Evolutionary conservation across 2,113 vertebrate genomes (phyloP), one percentile per base, ranked within the genome.

Genomic region (Scartelaos histophorus): DNA sequence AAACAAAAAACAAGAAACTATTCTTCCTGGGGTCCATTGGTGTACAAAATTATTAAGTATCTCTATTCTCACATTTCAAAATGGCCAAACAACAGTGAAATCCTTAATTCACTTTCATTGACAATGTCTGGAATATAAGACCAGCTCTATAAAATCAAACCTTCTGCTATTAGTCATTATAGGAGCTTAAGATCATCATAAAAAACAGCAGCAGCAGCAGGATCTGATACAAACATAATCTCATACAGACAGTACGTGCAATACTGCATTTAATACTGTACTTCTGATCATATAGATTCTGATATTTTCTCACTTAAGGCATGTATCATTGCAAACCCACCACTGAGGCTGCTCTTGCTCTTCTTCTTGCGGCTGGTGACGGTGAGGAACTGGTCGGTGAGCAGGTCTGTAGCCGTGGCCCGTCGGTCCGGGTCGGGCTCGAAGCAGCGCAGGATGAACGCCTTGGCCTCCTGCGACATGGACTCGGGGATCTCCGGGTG

Each of bases 401-500:
- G 96, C 54, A 99, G 92, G 81, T 98, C 94, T 6, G 94, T 82
- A 68, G 97, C 95, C 25, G 95, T 95, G 78, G 96, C 94, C 5
- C 98, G 93, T n/a, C 88, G 93, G 84, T 98, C 95, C 0, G 98
- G 97, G 80, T 99, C 96, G 0, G 98, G 97, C 87, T 99, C 97
- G 69, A 99, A 99, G 88, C 98, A 99, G 54, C 95, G 94, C 75
- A 99, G 13, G 82, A 99, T 97, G 82, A 99, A 99, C 0, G 96
- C 96, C 81, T 99, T 98, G 83, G 97, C 98, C 88, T 98, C 98
- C 53, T 85, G 82, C 0, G 98, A 99, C 97, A 99, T 99, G 82
- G 96, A 96, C 76, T 98, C 97, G 1, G 98, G 98, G 83, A 99
- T 97, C 92, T 99, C 98, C 0, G 98, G 98, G 74, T 99, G 98